Conservation (phyloP, 2,888 invertebrate genomes). For the Brassicogethes aeneus region DNA sequence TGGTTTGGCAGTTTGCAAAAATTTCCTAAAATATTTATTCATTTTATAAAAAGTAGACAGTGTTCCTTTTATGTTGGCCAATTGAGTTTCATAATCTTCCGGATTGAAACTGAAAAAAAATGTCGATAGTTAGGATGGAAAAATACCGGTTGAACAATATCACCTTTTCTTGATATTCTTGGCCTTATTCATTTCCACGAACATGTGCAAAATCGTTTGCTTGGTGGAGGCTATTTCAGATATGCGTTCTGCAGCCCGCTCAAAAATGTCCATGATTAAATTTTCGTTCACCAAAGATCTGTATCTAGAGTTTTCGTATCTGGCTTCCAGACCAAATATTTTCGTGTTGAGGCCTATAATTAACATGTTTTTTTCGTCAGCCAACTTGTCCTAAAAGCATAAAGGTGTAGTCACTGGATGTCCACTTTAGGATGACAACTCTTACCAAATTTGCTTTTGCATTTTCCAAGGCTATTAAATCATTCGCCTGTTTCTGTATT, state of each 20-base stretch:
- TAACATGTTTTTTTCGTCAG: not conserved
- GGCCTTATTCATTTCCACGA: not conserved
- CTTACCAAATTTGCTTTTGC: not conserved
- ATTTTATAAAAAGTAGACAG: not conserved
- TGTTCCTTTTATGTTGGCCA: not conserved
- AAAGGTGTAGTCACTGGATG: not conserved
- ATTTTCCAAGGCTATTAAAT: not conserved
- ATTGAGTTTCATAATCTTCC: not conserved
- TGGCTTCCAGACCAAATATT: not conserved
- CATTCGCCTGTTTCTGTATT: not conserved
- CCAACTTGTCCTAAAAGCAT: not conserved
- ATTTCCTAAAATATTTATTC: no score
- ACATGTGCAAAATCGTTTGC: not conserved
- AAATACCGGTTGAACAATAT: no score
- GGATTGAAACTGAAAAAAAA: not conserved
- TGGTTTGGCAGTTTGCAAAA: no score
- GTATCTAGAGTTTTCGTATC: not conserved
- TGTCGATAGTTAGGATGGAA: no score
- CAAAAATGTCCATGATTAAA: not conserved
- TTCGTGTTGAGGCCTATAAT: not conserved
- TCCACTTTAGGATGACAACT: not conserved
- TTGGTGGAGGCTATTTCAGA: not conserved
- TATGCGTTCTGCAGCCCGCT: not conserved
- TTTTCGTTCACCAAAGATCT: not conserved
- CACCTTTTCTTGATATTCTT: not conserved